phyloP scores from a whole-genome alignment of 2,797 vertebrate genomes.

The Coracias cyanogaster region DNA sequence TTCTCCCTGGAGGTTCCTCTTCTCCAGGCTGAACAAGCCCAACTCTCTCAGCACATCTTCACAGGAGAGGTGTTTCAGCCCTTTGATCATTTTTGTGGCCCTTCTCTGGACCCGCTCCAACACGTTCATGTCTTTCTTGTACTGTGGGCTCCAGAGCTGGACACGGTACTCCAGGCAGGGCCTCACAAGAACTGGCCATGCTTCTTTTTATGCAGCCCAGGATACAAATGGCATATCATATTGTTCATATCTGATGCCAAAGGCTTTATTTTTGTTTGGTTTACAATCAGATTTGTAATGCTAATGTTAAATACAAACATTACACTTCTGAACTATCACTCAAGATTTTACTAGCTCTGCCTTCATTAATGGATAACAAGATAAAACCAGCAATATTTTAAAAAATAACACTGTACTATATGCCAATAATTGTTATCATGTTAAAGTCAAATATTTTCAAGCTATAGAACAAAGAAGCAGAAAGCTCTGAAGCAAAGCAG shows the following conservation, averaged over 20 bases:
- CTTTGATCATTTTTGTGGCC: background rate
- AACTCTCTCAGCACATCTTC: background rate
- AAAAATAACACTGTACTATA: background rate
- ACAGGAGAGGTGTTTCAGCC: background rate
- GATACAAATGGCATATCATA: accelerated
- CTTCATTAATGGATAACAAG: background rate
- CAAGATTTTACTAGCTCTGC: background rate
- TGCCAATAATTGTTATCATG: background rate
- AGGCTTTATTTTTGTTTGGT: background rate
- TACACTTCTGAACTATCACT: background rate
- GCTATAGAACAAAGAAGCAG: background rate
- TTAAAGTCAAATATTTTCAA: background rate
- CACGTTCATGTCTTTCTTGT: too few species aligned
- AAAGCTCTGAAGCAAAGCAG: background rate
- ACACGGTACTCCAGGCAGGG: too few species aligned
- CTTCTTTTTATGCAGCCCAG: background rate
- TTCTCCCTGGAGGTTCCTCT: background rate
- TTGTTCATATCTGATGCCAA: background rate
- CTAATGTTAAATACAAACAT: background rate
- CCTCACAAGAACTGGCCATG: accelerated
- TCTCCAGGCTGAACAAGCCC: background rate
- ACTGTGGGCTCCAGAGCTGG: too few species aligned
- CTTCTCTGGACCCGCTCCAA: background rate
- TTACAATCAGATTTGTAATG: background rate
- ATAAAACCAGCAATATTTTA: background rate